phyloP scores from a whole-genome alignment of 2,888 invertebrate genomes.

The Diaphora mendica region DNA sequence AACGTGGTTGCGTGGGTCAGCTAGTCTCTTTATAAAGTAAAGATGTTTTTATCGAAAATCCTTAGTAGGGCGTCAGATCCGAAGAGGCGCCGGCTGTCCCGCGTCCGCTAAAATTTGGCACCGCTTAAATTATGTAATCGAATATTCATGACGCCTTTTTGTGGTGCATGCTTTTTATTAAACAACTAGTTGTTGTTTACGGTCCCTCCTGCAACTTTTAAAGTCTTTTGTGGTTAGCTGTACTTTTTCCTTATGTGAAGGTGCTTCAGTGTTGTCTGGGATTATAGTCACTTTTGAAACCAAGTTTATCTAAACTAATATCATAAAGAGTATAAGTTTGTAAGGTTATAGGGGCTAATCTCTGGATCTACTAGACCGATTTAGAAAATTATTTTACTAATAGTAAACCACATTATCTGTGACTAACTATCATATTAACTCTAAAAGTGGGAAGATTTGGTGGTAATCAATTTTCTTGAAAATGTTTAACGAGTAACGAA shows the following conservation, averaged over 20 bases:
- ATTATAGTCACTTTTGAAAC: neutral
- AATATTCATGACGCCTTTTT: slow-evolving; percentile 71
- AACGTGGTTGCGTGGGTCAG: too few species aligned
- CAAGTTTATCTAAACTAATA: neutral
- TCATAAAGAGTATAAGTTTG: too few species aligned
- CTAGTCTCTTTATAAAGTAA: neutral
- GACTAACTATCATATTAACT: too few species aligned
- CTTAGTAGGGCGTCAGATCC: slow-evolving; percentile 55
- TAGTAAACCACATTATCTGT: too few species aligned
- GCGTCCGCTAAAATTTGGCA: slow-evolving; percentile 57
- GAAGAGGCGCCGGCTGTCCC: slow-evolving; percentile 66
- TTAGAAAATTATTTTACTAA: too few species aligned
- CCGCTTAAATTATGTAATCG: slow-evolving; percentile 78
- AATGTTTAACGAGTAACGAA: too few species aligned
- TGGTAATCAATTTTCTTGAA: too few species aligned
- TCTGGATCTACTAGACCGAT: too few species aligned
- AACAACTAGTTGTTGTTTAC: slow-evolving; percentile 49
- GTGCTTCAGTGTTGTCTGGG: neutral
- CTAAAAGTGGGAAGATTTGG: too few species aligned
- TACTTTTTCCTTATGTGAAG: slow-evolving; percentile 7
- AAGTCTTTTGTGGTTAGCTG: slow-evolving; percentile 14
- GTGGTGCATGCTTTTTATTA: slow-evolving; percentile 61
- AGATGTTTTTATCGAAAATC: slow-evolving; percentile 40
- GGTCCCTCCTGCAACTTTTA: slow-evolving; percentile 35
- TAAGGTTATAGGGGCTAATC: too few species aligned